Percentiles rank a stretch among this genome's conserved stretches.
Conservation (phyloP, 2,888 invertebrate species). For the Cheilosia vulpina region DNA sequence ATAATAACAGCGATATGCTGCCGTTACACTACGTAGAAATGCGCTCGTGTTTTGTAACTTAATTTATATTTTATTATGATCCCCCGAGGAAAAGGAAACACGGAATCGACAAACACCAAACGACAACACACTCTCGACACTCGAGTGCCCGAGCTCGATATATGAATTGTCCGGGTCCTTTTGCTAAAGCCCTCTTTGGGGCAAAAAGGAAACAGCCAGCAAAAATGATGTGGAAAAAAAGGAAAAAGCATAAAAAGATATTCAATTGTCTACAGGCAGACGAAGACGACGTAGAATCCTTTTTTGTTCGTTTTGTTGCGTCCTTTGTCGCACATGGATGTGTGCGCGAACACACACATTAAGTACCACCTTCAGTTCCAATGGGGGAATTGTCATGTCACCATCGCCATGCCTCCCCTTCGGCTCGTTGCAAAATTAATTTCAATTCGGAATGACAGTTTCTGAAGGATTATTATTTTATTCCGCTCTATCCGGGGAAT, state of each 20-base stretch:
- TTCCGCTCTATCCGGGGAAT: slow-evolving; percentile 67
- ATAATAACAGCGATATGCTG: slow-evolving; percentile 65
- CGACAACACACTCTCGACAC: slow-evolving; percentile 11
- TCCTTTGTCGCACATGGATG: slow-evolving; percentile 52
- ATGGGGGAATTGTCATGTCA: slow-evolving; percentile 57
- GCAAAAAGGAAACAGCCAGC: slow-evolving; percentile 19
- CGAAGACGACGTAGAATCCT: slow-evolving; percentile 10
- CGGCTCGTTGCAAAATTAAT: slow-evolving; percentile 67
- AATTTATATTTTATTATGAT: slow-evolving; percentile 73
- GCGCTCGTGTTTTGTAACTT: slow-evolving; percentile 67
- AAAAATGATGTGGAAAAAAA: slow-evolving; percentile 49
- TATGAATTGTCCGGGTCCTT: slow-evolving; percentile 7
- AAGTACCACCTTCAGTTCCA: slow-evolving; percentile 41
- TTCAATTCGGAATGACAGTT: slow-evolving; percentile 73
- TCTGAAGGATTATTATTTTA: slow-evolving; percentile 75
- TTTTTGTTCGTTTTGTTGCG: slow-evolving; percentile 17
- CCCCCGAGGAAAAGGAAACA: slow-evolving; percentile 31
- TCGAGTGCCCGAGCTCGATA: neutral
- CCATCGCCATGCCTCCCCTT: slow-evolving; percentile 40
- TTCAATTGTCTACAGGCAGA: slow-evolving; percentile 53
- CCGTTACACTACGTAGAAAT: slow-evolving; percentile 44
- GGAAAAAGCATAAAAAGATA: slow-evolving; percentile 49
- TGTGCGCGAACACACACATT: slow-evolving; percentile 33
- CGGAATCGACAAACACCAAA: slow-evolving; percentile 10
- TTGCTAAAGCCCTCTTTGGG: slow-evolving; percentile 34